phyloP scores from a whole-genome alignment of 2,113 vertebrate genomes.

The Crypturellus undulatus region DNA sequence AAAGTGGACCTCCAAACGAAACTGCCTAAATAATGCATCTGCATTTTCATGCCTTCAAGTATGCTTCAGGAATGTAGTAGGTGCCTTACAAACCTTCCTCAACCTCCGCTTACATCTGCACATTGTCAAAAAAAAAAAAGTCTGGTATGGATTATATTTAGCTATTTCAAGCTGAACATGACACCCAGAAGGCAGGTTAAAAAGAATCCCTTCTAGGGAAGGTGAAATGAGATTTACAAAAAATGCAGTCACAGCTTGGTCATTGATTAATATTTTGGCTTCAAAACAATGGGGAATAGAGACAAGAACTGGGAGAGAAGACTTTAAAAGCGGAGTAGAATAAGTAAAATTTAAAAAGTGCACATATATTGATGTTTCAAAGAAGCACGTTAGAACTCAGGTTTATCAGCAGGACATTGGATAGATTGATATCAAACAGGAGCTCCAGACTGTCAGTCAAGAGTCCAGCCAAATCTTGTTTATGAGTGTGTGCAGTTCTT shows the following conservation, averaged over 20 bases:
- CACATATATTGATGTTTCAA: constrained; percentile 18
- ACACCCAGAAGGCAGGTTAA: not conserved
- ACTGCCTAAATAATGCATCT: not conserved
- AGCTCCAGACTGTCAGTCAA: constrained; percentile 48
- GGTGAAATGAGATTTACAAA: constrained; percentile 58
- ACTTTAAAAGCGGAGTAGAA: not conserved
- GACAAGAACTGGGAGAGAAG: not conserved
- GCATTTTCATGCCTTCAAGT: not conserved
- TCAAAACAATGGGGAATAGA: constrained; percentile 19
- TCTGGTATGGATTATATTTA: not conserved
- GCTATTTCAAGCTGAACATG: not conserved
- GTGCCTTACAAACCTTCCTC: not conserved
- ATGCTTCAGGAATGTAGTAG: not conserved
- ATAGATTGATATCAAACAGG: constrained; percentile 45
- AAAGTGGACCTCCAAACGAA: not conserved
- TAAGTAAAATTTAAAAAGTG: not conserved
- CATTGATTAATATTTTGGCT: not conserved
- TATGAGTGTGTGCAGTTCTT: not conserved
- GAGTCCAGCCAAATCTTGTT: constrained; percentile 50
- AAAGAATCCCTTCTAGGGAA: constrained; percentile 48
- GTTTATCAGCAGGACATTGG: constrained; percentile 46
- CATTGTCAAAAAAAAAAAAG: not conserved
- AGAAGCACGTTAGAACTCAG: constrained; percentile 4
- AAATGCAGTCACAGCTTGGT: constrained; percentile 8
- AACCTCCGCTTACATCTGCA: not conserved